Evolutionary conservation across 2,888 invertebrate genomes (phyloP), one percentile per base, ranked within the genome.

Genomic region (Tenthredo notha): DNA sequence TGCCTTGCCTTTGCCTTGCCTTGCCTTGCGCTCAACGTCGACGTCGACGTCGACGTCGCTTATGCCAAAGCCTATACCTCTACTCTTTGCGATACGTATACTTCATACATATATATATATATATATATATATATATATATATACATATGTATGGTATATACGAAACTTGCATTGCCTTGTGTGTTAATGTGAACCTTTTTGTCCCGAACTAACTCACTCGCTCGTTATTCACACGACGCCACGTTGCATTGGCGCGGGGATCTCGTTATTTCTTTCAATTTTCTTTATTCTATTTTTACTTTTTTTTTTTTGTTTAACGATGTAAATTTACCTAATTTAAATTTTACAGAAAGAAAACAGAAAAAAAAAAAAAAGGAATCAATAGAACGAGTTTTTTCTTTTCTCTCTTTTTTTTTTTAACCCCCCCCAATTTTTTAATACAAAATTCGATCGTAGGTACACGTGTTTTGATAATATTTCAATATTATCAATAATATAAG

Each of bases 111-210:
- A 50, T 1, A 50, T n/a, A 50, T 6, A 18, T 18, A 18, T 4
- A 15, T 15, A 21, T 4, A 21, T 58, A 21, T 0, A n/a, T n/a
- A 6, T 9, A 21, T n/a, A 7, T 9, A n/a, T 58, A 21, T n/a
- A 2, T 9, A 25, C 10, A 58, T 25, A 33, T 33, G 33, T 33
- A 33, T 1, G 29, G 1, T 25, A 61, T 61, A 25, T 12, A 25
- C 61, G 21, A 61, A 25, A 61, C 61, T 12, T 61, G 25, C 61
- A 61, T 12, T 25, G 25, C 61, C 61, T 21, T 10, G 61, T 61
- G 58, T n/a, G 61, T 61, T 7, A 21, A 25, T 61, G 61, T 61
- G 61, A 61, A 61, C 61, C 61, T 61, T 61, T 61, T 61, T 61
- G 61, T 61, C 61, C 61, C 61, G 25, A 58, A 61, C 61, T 61